A percentile compares a stretch with the other conserved stretches of the same genome.
These are phyloP conservation scores for Rhabditophanes sp. DNA, from an alignment of 2,888 invertebrate species.

Conservation along the genomic window DNA sequence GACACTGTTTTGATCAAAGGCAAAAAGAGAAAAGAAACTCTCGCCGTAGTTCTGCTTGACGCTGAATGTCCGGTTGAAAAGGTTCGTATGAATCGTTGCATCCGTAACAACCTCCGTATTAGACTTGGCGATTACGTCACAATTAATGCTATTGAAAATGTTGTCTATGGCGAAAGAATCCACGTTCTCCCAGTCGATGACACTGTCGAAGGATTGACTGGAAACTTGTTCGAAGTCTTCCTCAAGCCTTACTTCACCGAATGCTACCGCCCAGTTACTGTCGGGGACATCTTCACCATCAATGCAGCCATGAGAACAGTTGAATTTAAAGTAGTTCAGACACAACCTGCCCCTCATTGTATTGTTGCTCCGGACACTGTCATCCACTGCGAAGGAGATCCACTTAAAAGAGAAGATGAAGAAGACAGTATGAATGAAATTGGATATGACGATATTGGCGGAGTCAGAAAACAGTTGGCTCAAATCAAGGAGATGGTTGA, in stretches of 20 bases:
- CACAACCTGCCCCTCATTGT: conserved; percentile 91
- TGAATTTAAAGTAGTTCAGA: conserved; percentile 95
- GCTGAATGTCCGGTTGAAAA: conserved; percentile 90
- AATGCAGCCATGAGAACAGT: conserved; percentile 96
- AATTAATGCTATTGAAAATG: conserved; percentile 85
- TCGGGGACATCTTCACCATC: conserved; percentile 82
- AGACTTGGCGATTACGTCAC: conserved; percentile 83
- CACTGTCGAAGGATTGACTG: conserved; percentile 89
- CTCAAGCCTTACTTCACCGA: conserved; percentile 97
- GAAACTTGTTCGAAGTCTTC: conserved; percentile 86
- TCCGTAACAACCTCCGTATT: conserved; percentile 81
- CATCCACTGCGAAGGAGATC: conserved; percentile 98
- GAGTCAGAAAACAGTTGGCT: conserved; percentile 94
- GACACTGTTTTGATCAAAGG: conserved; percentile 93
- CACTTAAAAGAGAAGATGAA: conserved; percentile 95
- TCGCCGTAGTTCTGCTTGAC: conserved; percentile 84
- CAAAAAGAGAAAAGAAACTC: conserved; percentile 88
- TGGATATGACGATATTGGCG: conserved; percentile 97
- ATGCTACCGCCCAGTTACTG: conserved; percentile 92
- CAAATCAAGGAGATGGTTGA: conserved; percentile 99
- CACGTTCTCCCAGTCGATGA: conserved; percentile 97
- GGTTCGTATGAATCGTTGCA: conserved; percentile 87
- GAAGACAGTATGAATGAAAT: conserved; percentile 93
- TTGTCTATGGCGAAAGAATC: conserved; percentile 91
- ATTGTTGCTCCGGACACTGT: conserved; percentile 98